A percentile compares a stretch with the other conserved stretches of the same genome.
Evolutionary conservation across 2,113 vertebrate genomes (phyloP).

Genomic region (Erythrolamprus reginae): DNA sequence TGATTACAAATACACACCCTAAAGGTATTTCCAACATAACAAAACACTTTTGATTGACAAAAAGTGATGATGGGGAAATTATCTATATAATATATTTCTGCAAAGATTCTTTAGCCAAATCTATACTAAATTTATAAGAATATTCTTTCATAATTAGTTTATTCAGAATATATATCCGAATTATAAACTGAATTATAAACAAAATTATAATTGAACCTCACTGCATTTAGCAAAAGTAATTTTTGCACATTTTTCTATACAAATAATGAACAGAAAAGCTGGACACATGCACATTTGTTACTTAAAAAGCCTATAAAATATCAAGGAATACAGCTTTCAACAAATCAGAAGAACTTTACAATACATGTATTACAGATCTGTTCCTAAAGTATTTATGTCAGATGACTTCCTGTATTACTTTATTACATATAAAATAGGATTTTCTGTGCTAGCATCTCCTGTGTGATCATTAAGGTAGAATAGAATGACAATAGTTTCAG

Average conservation of each 20-base stretch:
- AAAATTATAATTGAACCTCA: slow-evolving; percentile 44
- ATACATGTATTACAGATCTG: not conserved
- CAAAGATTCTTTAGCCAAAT: slow-evolving; percentile 56
- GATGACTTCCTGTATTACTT: not conserved
- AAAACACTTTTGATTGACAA: slow-evolving; percentile 55
- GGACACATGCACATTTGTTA: slow-evolving; percentile 49
- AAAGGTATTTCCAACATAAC: slow-evolving; percentile 61
- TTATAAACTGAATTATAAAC: slow-evolving; percentile 43
- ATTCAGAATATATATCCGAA: slow-evolving; percentile 43
- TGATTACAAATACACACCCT: slow-evolving; percentile 68
- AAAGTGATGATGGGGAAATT: slow-evolving; percentile 48
- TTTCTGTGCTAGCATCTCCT: not conserved
- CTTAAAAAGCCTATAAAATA: slow-evolving; percentile 1
- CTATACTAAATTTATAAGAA: slow-evolving; percentile 36
- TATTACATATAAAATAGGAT: not conserved
- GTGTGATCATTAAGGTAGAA: not conserved
- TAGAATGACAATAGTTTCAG: not conserved
- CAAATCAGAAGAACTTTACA: not conserved
- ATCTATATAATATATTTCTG: slow-evolving; percentile 45
- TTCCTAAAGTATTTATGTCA: not conserved
- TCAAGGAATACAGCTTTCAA: slow-evolving; percentile 13
- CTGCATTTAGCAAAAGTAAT: slow-evolving; percentile 50
- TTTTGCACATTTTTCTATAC: slow-evolving; percentile 38
- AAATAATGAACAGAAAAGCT: slow-evolving; percentile 34
- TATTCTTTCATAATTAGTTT: slow-evolving; percentile 46